Evolutionary conservation across 2,888 invertebrate species (phyloP), one percentile per base, ranked within the genome.

Genomic region (Neocrepidodera transversa): DNA sequence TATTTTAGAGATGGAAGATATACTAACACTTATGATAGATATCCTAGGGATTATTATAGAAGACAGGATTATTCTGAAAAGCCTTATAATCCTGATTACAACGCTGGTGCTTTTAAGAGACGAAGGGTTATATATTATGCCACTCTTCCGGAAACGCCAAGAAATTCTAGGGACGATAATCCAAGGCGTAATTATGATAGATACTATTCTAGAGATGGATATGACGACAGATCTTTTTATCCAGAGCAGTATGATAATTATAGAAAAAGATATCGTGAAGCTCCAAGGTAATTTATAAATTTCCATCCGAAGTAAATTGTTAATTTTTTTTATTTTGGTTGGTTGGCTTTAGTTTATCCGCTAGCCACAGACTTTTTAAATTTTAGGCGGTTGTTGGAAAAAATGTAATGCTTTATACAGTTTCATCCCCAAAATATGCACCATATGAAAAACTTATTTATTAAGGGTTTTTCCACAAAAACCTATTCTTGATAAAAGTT

Each of bases 71-170:
- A 18, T 47, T 54, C 30, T 47, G 58, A 18, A 36, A 53, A 49
- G 18, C 52, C 38, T 40, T 60, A 79, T 67, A 40, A 23, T 17
- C 48, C 58, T n/a, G 60, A 64, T 28, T 43, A 56, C 13, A 45
- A 52, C 18, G 28, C 43, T 8, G 56, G 8, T 23, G 14, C 58
- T 57, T 84, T 83, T 70, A 84, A 84, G 5, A n/a, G n/a, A n/a
- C 84, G 84, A 68, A 82, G 89, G 58, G 86, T 88, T 53, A 87
- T 89, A 56, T 89, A 89, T 71, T 89, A 89, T 67, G 87, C 89
- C 0, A 87, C 87, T 72, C 77, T 89, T 20, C 89, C 89, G 7
- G 89, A 89, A 76, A 85, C 88, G 2, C 85, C 87, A 0, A 80
- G 88, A 51, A 83, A 85, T 16, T 86, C 86, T 14, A 83, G 85